phyloP scores from a whole-genome alignment of 2,113 vertebrate genomes.

The Chunga burmeisteri region DNA sequence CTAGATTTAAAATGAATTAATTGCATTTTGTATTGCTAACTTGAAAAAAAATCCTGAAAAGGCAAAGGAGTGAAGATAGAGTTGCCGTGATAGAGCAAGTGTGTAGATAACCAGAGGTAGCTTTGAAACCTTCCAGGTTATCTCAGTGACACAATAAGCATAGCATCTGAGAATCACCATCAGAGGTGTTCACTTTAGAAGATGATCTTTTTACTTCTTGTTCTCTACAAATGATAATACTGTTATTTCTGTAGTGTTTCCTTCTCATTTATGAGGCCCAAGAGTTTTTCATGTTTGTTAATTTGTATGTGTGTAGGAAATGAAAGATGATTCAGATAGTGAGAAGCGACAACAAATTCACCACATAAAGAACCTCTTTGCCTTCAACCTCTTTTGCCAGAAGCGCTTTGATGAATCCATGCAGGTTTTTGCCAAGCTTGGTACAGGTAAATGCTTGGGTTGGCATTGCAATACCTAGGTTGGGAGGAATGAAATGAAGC shows the following conservation, averaged over 20 bases:
- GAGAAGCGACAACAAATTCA: conserved; percentile 97
- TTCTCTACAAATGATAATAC: neutral
- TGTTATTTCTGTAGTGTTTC: neutral
- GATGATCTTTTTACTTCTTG: neutral
- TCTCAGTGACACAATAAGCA: neutral
- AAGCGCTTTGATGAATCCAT: conserved; percentile 98
- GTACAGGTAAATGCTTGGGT: conserved; percentile 84
- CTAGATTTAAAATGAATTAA: neutral
- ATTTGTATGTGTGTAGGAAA: conserved; percentile 79
- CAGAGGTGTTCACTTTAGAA: neutral
- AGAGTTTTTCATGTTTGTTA: neutral
- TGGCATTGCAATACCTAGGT: neutral
- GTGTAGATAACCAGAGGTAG: neutral
- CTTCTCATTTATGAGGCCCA: accelerated
- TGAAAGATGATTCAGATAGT: conserved; percentile 96
- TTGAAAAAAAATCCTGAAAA: neutral
- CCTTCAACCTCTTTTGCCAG: conserved; percentile 98
- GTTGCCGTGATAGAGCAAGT: neutral
- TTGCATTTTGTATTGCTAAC: neutral
- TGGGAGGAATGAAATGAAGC: neutral
- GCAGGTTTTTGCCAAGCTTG: conserved; percentile 97
- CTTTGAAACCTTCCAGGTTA: neutral
- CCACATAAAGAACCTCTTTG: conserved; percentile 97
- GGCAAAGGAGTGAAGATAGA: neutral
- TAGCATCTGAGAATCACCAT: neutral